Evolutionary conservation across 2,113 vertebrate genomes (phyloP).

Genomic region (Rostratula benghalensis): DNA sequence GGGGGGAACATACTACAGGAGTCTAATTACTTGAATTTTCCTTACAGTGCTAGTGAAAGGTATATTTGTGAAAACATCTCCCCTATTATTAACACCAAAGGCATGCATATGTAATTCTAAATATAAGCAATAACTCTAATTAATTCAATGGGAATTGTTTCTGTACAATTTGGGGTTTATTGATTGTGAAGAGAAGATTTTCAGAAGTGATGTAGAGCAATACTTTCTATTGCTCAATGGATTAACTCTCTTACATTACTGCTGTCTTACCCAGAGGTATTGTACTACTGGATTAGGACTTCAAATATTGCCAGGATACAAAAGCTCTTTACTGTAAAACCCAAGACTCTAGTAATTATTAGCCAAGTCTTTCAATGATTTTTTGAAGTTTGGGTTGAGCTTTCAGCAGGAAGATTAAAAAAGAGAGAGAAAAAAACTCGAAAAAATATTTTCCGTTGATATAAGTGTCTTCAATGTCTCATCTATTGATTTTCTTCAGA

Average conservation of each 20-base stretch:
- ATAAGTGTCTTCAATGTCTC: conserved; percentile 55
- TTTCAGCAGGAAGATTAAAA: conserved; percentile 50
- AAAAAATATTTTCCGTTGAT: conserved; percentile 55
- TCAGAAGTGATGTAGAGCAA: background rate
- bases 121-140: conserved; percentile 40
- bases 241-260: conserved; percentile 44
- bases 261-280: conserved; percentile 30
- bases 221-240: conserved; percentile 29
- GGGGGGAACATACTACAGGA: background rate
- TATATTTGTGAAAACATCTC: background rate
- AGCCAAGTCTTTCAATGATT: conserved; percentile 60
- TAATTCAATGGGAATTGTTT: conserved; percentile 29
- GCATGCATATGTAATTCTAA: background rate
- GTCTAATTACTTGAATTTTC: background rate
- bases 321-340: conserved; percentile 67
- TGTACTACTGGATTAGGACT: conserved; percentile 74
- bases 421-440: background rate
- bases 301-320: conserved; percentile 66
- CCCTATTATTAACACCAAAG: background rate
- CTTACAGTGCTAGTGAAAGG: background rate
- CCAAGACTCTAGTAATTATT: conserved; percentile 70
- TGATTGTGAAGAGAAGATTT: conserved; percentile 34
- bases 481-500: conserved; percentile 72
- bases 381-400: conserved; percentile 64
- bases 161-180: conserved; percentile 30